Conservation (phyloP, 2,113 vertebrate species). For the Pardalotus punctatus region DNA sequence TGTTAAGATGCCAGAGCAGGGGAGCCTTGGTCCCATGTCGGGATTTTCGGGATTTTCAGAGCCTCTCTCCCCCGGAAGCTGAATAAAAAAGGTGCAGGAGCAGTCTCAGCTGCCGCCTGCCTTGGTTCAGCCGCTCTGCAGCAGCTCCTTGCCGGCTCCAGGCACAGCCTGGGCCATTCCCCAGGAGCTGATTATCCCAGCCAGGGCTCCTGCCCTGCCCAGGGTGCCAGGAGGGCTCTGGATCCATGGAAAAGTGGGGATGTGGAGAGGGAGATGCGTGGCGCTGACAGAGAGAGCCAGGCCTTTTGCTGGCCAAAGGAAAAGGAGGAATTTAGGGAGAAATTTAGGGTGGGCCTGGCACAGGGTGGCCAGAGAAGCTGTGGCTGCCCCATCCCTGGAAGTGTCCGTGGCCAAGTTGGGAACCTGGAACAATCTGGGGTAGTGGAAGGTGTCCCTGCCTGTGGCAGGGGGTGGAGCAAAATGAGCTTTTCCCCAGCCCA, state of each 20-base stretch:
- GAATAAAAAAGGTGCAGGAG: slow-evolving; percentile 8
- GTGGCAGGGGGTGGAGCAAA: background rate
- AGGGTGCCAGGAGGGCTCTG: background rate
- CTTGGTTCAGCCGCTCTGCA: background rate
- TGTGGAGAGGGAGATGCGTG: background rate
- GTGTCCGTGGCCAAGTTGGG: rapidly evolving
- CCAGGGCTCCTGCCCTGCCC: background rate
- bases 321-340: background rate
- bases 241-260: background rate
- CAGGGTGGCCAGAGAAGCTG: background rate
- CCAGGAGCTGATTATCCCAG: background rate
- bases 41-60: background rate
- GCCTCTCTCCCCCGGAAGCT: background rate
- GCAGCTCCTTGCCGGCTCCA: background rate
- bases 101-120: slow-evolving; percentile 10
- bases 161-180: slow-evolving; percentile 8
- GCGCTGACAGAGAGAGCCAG: background rate
- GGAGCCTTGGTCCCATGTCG: background rate
- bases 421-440: background rate
- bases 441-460: background rate
- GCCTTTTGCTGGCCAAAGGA: background rate
- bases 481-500: background rate
- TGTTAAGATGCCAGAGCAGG: slow-evolving; percentile 60
- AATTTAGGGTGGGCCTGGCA: background rate
- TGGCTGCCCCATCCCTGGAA: background rate